Base-by-base conservation (phyloP, 2,113 vertebrate genomes). In the Echinops telfairi region DNA sequence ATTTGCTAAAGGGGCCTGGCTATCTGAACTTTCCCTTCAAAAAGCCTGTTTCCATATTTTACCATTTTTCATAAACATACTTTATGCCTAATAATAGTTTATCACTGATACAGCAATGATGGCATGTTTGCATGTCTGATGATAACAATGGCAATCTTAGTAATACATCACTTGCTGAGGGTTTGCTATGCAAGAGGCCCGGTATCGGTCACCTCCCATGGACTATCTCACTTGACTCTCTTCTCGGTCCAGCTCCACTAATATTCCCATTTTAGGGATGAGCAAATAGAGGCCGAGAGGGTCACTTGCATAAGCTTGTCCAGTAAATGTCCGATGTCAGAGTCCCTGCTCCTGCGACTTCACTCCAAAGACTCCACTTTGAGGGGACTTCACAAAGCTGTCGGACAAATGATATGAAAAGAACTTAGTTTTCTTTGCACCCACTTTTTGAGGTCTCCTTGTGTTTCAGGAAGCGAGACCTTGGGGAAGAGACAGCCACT, bases 11-110 rank as follows among this genome's bases (percentile, higher is more conserved):
- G 81, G 68, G 23, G 57, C 36, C 47, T 80, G 38, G 43, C 27
- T 76, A 71, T 40, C 22, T 38, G 2, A 53, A 79, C 40, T 91
- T 92, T 82, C 53, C 62, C n/a, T 89, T 73, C n/a, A 73, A 89
- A 92, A 75, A 60, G 43, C 8, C 38, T 36, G 12, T 87, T 88
- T 87, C 75, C 75, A n/a, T 64, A 70, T n/a, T 57, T 93, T 7
- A 83, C 71, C 43, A 60, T 43, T 43, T 43, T 77, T 23, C 38
- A 75, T 75, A 38, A 68, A 11, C 36, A 40, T 75, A 40, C 62
- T 38, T 58, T 75, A 64, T 79, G 64, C 57, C 79, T 77, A 70
- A 79, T 53, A 92, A 36, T 68, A n/a, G 5, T 53, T 53, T 14
- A 53, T 14, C 47, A 53, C 10, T 53, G 47, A 1, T 77, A 38